phyloP scores from a whole-genome alignment of 2,797 vertebrate species.

The Halcyon leucocephala region DNA sequence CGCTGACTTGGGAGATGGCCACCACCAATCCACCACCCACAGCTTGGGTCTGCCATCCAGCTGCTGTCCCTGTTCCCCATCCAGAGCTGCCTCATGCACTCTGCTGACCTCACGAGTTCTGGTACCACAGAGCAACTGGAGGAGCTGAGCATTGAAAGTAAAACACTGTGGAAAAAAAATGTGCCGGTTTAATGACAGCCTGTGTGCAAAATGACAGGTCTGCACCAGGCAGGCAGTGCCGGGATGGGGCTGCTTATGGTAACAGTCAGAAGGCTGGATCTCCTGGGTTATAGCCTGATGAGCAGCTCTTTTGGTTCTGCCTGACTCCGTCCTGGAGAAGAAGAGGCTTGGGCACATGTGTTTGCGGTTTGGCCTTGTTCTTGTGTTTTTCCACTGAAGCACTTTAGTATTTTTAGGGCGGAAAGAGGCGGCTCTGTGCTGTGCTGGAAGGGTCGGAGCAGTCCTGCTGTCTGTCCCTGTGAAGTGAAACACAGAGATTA shows the following conservation, averaged over 20 bases:
- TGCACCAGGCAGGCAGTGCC: neutral
- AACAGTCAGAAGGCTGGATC: neutral
- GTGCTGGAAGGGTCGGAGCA: neutral
- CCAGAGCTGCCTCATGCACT: neutral
- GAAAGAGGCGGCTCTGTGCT: neutral
- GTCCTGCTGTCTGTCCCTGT: neutral
- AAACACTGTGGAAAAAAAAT: constrained; percentile 33
- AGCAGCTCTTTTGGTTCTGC: neutral
- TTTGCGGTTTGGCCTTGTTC: constrained; percentile 18
- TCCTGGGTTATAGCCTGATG: neutral
- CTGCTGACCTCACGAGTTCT: constrained; percentile 19
- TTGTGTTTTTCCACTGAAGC: constrained; percentile 55
- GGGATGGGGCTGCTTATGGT: neutral
- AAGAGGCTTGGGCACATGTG: constrained; percentile 22
- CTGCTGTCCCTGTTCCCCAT: neutral
- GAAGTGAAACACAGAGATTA: neutral
- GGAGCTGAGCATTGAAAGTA: neutral
- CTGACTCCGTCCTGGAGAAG: neutral
- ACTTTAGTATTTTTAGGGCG: constrained; percentile 38
- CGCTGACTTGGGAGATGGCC: neutral
- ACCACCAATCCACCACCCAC: neutral
- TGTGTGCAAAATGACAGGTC: neutral
- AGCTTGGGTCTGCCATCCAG: neutral
- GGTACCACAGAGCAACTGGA: neutral
- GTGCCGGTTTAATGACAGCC: neutral